Conservation (phyloP, 2,797 vertebrate genomes). For the Syncerus caffer region DNA sequence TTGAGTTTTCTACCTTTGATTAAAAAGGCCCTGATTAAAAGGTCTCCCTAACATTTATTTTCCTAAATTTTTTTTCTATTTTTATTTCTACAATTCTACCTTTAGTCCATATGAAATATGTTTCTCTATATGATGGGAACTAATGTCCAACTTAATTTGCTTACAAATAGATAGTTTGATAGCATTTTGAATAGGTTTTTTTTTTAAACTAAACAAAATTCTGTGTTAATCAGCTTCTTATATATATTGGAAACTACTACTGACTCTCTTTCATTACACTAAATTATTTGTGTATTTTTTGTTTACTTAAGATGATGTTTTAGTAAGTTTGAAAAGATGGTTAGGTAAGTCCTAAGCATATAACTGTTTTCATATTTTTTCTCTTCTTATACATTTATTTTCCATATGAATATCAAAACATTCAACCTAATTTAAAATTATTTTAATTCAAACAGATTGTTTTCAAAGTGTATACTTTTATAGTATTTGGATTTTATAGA, state of each 20-base stretch:
- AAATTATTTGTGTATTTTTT: not conserved
- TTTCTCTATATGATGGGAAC: not conserved
- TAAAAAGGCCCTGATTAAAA: not conserved
- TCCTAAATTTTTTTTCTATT: not conserved
- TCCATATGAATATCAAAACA: not conserved
- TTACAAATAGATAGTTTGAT: not conserved
- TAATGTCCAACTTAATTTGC: not conserved
- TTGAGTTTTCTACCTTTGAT: not conserved
- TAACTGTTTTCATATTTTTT: not conserved
- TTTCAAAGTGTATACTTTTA: not conserved
- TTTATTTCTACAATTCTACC: not conserved
- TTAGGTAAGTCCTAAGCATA: not conserved
- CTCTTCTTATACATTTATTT: not conserved
- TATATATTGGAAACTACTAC: not conserved
- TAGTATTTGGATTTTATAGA: not conserved
- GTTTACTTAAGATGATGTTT: not conserved
- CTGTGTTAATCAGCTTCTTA: not conserved
- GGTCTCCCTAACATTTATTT: not conserved
- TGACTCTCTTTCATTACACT: not conserved
- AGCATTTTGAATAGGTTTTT: not conserved
- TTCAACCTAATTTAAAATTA: slow-evolving; percentile 2
- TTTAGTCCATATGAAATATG: not conserved
- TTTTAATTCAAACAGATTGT: not conserved
- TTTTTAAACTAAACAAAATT: not conserved
- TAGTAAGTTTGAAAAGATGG: not conserved